A percentile compares a stretch with the other conserved stretches of the same genome.
These are phyloP conservation scores for Cyclina sinensis DNA, from an alignment of 1,140 invertebrate species.

Conservation along the genomic window DNA sequence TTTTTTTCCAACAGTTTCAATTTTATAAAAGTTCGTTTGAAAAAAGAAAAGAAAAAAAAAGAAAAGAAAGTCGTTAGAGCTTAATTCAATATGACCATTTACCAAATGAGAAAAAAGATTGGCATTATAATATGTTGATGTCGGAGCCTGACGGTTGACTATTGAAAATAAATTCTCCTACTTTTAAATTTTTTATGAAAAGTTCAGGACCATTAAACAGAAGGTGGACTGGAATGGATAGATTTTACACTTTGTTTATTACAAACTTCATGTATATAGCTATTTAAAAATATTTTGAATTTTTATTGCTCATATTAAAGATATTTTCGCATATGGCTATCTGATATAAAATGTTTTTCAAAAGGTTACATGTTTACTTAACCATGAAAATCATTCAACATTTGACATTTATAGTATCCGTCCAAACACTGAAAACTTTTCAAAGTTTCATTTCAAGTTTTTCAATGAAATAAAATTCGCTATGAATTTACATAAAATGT, in stretches of 20 bases:
- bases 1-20: no score
- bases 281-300: constrained; percentile 44
- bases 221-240: background rate
- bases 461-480: constrained; percentile 31
- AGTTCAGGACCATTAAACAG: no score
- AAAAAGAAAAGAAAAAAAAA: no score
- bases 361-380: constrained; percentile 46
- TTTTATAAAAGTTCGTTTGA: no score
- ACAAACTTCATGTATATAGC: background rate
- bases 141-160: no score
- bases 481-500: constrained; percentile 60
- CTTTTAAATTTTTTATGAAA: no score
- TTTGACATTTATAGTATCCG: constrained; percentile 49
- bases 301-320: constrained; percentile 18
- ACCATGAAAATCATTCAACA: background rate
- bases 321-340: constrained; percentile 16
- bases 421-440: constrained; percentile 38
- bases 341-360: constrained; percentile 10
- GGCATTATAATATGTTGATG: no score
- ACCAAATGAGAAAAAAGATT: no score
- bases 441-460: constrained; percentile 52
- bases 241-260: background rate
- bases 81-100: no score
- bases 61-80: no score
- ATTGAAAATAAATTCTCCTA: no score